A percentile compares a stretch with the other conserved stretches of the same genome.
Evolutionary conservation across 2,797 vertebrate genomes (phyloP).

Genomic region (Neosilurus mollespiculum): DNA sequence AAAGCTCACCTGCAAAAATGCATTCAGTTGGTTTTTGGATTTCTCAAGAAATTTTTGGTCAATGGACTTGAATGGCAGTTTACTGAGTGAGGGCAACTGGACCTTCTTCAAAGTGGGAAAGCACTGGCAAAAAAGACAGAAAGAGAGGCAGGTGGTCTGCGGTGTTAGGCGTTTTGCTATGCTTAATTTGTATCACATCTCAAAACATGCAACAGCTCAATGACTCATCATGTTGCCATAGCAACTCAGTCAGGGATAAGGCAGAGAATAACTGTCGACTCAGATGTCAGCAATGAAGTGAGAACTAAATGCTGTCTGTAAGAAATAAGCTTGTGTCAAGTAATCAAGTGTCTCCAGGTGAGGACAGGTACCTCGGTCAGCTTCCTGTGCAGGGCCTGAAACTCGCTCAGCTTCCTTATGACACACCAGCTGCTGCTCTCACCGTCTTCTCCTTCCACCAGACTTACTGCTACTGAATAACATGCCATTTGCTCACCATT

Average conservation of each 20-base stretch:
- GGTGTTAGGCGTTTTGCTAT: conserved; percentile 27
- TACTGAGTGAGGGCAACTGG: conserved; percentile 95
- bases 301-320: background rate
- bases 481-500: conserved; percentile 90
- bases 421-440: conserved; percentile 87
- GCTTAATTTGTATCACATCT: conserved; percentile 29
- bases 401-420: conserved; percentile 90
- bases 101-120: conserved; percentile 95
- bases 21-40: conserved; percentile 95
- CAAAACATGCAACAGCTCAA: conserved; percentile 23
- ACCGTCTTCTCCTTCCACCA: conserved; percentile 81
- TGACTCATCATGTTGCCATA: conserved; percentile 50
- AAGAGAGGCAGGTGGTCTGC: background rate
- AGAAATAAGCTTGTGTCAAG: background rate
- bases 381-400: conserved; percentile 93
- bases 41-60: conserved; percentile 98
- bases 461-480: conserved; percentile 86
- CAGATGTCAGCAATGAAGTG: background rate
- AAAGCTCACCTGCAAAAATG: conserved; percentile 88
- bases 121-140: conserved; percentile 74
- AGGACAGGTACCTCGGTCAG: conserved; percentile 86
- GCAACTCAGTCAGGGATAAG: conserved; percentile 40
- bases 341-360: conserved; percentile 7
- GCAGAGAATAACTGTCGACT: conserved; percentile 19
- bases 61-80: conserved; percentile 97